These are phyloP conservation scores for Chondrosia reniformis DNA, from an alignment of 37 sponge, comb jelly and placozoan genomes.

Conservation along the genomic window DNA sequence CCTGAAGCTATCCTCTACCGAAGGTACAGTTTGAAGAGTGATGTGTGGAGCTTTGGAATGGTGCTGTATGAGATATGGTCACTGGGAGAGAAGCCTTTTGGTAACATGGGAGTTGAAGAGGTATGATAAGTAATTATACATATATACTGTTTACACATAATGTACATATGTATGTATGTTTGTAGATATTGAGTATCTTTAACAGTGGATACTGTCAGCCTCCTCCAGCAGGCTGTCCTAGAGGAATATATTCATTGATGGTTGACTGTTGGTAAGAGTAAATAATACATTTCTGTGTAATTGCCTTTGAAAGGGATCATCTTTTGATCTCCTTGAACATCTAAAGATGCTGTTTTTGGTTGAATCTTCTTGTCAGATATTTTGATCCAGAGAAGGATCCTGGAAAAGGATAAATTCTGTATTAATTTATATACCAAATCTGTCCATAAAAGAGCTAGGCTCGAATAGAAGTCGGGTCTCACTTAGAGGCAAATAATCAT, in stretches of 20 bases:
- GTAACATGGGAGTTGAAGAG: not conserved
- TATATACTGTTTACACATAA: not conserved
- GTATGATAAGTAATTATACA: not conserved
- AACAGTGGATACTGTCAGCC: constrained; percentile 10
- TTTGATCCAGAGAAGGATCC: too few species aligned
- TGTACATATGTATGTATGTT: not conserved
- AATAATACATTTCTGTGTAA: not conserved
- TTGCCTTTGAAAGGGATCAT: too few species aligned
- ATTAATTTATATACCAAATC: too few species aligned
- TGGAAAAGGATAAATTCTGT: too few species aligned
- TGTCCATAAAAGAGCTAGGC: too few species aligned
- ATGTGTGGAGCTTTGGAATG: constrained; percentile 27
- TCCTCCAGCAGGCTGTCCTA: constrained; percentile 19
- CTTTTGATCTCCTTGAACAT: too few species aligned
- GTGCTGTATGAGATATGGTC: constrained; percentile 29
- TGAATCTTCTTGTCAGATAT: too few species aligned
- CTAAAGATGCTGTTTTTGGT: too few species aligned
- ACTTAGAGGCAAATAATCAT: too few species aligned
- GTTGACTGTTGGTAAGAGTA: constrained; percentile 11
- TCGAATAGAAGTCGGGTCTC: too few species aligned
- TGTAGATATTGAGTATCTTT: not conserved
- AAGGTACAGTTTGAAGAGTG: constrained; percentile 19
- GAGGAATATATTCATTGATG: constrained; percentile 16
- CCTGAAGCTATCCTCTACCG: constrained; percentile 27
- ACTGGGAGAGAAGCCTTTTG: constrained; percentile 27